Evolutionary conservation across 2,797 vertebrate genomes (phyloP).

Genomic region (Anguilla obscura): DNA sequence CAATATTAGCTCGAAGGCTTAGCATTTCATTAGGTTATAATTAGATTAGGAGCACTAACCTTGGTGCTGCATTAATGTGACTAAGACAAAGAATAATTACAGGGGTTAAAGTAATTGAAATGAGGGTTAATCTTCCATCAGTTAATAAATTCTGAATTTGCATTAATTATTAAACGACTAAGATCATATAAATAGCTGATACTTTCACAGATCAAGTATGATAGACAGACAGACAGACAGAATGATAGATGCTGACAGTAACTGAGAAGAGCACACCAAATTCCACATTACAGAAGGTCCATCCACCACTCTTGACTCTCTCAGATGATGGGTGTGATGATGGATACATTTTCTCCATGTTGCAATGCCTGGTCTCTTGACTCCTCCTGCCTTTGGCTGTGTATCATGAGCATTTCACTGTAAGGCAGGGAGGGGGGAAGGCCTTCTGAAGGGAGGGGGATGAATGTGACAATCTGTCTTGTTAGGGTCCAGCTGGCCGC

Average conservation of each 20-base stretch:
- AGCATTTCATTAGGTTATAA: neutral
- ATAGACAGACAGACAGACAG: too few relatives aligned
- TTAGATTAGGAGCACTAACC: neutral
- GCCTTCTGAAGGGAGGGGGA: neutral
- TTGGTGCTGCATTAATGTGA: neutral
- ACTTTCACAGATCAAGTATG: neutral
- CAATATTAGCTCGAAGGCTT: neutral
- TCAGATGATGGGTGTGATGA: neutral
- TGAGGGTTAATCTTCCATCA: neutral
- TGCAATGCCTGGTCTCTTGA: neutral
- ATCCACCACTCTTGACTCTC: neutral
- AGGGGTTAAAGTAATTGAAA: neutral
- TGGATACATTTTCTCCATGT: neutral
- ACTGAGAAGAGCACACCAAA: neutral
- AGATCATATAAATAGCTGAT: too few relatives aligned
- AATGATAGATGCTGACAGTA: neutral
- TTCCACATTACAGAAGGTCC: neutral
- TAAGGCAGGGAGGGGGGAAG: neutral
- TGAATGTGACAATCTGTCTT: neutral
- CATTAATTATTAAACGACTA: slow-evolving; percentile 2
- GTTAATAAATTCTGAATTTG: slow-evolving; percentile 4
- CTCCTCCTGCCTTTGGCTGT: neutral
- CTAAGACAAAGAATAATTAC: neutral
- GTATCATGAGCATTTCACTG: neutral
- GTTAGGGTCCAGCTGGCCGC: neutral